Conservation (phyloP, 2,888 invertebrate species). For the Orchesella flavescens region DNA sequence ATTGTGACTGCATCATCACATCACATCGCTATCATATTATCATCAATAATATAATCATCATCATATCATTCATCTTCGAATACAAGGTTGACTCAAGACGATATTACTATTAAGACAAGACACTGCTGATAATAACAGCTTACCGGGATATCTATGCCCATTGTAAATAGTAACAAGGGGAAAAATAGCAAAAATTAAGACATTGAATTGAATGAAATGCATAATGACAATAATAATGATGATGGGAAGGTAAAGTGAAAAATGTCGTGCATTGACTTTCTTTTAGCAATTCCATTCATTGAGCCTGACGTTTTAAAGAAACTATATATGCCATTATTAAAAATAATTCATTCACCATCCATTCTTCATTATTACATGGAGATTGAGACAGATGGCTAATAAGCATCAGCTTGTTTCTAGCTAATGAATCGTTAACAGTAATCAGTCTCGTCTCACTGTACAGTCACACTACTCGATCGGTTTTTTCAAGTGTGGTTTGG, state of each 20-base stretch:
- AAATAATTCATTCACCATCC: neutral
- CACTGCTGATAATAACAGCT: neutral
- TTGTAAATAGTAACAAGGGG: neutral
- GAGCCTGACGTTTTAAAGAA: too few relatives aligned
- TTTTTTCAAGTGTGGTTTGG: neutral
- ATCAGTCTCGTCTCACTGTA: neutral
- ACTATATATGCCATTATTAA: too few relatives aligned
- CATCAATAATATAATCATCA: too few relatives aligned
- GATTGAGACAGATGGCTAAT: constrained; percentile 1
- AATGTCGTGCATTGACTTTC: too few relatives aligned
- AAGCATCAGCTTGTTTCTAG: neutral
- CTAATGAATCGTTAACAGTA: constrained; percentile 16
- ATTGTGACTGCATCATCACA: neutral
- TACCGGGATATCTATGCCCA: too few relatives aligned
- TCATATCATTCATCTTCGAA: neutral
- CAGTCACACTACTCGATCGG: neutral
- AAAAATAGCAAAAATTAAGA: constrained; percentile 6
- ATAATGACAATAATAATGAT: neutral
- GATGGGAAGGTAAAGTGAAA: neutral
- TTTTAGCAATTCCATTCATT: too few relatives aligned
- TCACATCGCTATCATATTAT: neutral
- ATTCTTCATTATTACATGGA: neutral
- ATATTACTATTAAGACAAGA: neutral
- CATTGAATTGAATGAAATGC: neutral
- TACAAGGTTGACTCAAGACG: constrained; percentile 25